A percentile compares a stretch with the other conserved stretches of the same genome.
phyloP scores from a whole-genome alignment of 1,140 invertebrate genomes.

The Vollenhovia emeryi region DNA sequence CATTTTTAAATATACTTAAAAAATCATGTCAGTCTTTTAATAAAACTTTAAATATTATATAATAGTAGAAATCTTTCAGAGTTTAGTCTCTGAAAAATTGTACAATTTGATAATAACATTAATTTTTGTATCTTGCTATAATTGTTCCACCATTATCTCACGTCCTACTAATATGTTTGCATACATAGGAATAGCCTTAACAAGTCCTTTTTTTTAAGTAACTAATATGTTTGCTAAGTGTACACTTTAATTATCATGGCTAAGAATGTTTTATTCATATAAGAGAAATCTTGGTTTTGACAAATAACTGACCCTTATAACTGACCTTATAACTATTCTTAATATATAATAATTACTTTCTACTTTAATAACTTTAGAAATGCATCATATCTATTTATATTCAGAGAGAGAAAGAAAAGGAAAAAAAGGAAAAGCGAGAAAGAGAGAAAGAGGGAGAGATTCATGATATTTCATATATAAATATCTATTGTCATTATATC shows the following conservation, averaged over 20 bases:
- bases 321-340: not conserved
- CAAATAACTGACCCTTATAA: not conserved
- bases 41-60: not conserved
- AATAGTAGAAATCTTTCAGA: slow-evolving; percentile 15
- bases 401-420: not conserved
- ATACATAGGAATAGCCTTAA: no score
- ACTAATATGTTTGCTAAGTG: not conserved
- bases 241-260: not conserved
- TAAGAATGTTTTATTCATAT: slow-evolving; percentile 20
- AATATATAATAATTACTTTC: not conserved
- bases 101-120: not conserved
- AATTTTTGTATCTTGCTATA: no score
- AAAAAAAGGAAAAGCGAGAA: not conserved
- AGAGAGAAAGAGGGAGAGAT: slow-evolving; percentile 4
- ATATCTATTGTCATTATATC: not conserved
- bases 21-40: slow-evolving; percentile 37
- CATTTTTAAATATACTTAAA: slow-evolving; percentile 13
- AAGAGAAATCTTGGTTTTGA: no score
- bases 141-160: not conserved
- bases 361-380: not conserved
- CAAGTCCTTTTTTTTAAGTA: no score
- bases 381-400: slow-evolving; percentile 3
- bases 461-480: not conserved
- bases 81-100: slow-evolving; percentile 2
- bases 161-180: no score